Evolutionary conservation across 2,888 invertebrate species (phyloP).

Genomic region (Leptothorax acervorum): DNA sequence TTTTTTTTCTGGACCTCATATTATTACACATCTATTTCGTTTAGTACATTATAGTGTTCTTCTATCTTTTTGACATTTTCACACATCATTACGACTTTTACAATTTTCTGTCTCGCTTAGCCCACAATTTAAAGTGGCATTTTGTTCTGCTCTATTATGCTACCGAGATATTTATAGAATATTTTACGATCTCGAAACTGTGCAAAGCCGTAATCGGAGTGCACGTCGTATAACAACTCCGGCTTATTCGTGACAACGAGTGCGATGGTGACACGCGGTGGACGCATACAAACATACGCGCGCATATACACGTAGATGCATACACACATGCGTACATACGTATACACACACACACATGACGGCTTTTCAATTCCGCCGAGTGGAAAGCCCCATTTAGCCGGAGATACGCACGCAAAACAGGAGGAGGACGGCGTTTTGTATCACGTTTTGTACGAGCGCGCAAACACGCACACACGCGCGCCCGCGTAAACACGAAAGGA

Average conservation of each 20-base stretch:
- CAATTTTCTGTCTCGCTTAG: background rate
- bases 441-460: constrained; percentile 13
- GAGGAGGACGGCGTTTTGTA: constrained; percentile 58
- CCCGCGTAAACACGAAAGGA: background rate
- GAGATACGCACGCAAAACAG: constrained; percentile 82
- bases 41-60: background rate
- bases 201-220: constrained; percentile 29
- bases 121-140: constrained; percentile 1
- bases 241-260: constrained; percentile 45
- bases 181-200: constrained; percentile 24
- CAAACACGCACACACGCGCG: background rate
- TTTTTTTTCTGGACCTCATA: background rate
- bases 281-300: background rate
- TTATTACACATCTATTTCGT: background rate
- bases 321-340: constrained; percentile 6
- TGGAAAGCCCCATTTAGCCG: constrained; percentile 81
- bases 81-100: background rate
- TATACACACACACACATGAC: constrained; percentile 67
- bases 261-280: constrained; percentile 26
- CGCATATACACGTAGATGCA: background rate
- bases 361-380: constrained; percentile 82
- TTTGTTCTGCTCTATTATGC: background rate
- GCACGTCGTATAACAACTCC: constrained; percentile 26
- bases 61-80: background rate
- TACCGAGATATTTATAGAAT: background rate